A percentile compares a stretch with the other conserved stretches of the same genome.
Conservation (phyloP, 2,797 vertebrate genomes). For the Ambastaia sidthimunki region DNA sequence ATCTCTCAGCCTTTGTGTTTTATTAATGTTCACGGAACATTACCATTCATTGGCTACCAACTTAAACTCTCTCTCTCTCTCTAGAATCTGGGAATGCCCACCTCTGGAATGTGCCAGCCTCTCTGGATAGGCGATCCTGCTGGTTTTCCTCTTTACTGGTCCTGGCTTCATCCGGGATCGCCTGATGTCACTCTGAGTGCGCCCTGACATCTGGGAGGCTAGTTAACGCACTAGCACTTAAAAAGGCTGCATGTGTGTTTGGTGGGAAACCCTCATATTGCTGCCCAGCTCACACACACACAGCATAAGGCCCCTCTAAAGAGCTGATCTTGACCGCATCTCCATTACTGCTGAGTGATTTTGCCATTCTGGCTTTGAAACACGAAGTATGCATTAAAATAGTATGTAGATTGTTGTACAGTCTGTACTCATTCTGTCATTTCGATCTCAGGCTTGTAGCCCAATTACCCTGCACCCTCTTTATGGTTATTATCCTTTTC, state of each 20-base stretch:
- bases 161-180: slow-evolving; percentile 9
- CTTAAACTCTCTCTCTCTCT: slow-evolving; percentile 13
- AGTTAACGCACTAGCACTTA: slow-evolving; percentile 28
- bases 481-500: background rate
- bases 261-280: slow-evolving; percentile 33
- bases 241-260: slow-evolving; percentile 23
- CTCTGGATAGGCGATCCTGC: slow-evolving; percentile 33
- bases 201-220: slow-evolving; percentile 32
- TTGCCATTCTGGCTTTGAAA: slow-evolving; percentile 21
- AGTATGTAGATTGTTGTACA: background rate
- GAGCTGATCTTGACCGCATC: slow-evolving; percentile 10
- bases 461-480: background rate
- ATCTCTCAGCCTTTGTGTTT: slow-evolving; percentile 31
- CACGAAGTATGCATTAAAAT: background rate
- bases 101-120: slow-evolving; percentile 45
- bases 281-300: slow-evolving; percentile 14
- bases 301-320: slow-evolving; percentile 29
- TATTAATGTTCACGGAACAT: slow-evolving; percentile 47
- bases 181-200: slow-evolving; percentile 30
- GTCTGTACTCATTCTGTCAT: background rate
- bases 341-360: slow-evolving; percentile 13
- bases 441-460: background rate
- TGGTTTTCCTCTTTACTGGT: slow-evolving; percentile 36
- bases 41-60: slow-evolving; percentile 34
- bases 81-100: slow-evolving; percentile 43